Evolutionary conservation across 2,113 vertebrate genomes (phyloP).

Genomic region (Spheniscus mendiculus): DNA sequence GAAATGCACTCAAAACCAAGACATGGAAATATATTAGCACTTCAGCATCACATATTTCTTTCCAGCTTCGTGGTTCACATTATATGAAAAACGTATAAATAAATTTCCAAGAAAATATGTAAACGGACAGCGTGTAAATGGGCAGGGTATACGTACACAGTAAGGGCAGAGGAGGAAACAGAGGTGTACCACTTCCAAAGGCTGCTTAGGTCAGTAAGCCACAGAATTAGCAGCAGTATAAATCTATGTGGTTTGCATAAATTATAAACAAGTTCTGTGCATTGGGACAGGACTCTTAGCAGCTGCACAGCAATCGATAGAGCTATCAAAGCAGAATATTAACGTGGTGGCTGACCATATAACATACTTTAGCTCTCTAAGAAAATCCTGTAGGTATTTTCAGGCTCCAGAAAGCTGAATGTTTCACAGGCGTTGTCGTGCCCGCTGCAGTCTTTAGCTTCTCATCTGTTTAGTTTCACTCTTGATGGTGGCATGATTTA

Average conservation of each 20-base stretch:
- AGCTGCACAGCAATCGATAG: neutral
- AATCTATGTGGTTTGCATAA: neutral
- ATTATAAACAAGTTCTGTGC: neutral
- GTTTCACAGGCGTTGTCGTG: neutral
- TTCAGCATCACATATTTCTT: neutral
- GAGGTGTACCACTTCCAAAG: neutral
- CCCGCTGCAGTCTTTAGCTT: accelerated
- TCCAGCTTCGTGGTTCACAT: neutral
- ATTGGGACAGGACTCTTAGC: neutral
- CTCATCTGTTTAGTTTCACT: neutral
- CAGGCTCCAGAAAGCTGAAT: neutral
- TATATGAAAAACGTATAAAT: neutral
- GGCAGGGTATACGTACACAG: accelerated
- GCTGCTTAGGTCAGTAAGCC: neutral
- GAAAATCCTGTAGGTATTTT: neutral
- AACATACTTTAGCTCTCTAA: neutral
- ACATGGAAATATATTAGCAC: conserved; percentile 38
- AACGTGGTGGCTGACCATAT: accelerated
- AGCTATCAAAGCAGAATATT: neutral
- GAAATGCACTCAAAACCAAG: conserved; percentile 46
- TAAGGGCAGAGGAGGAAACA: neutral
- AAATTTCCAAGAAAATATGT: neutral
- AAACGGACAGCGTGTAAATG: accelerated
- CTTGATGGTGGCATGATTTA: neutral
- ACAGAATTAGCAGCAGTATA: neutral